Conservation (phyloP, 2,888 invertebrate species). For the Andrena flavipes region DNA sequence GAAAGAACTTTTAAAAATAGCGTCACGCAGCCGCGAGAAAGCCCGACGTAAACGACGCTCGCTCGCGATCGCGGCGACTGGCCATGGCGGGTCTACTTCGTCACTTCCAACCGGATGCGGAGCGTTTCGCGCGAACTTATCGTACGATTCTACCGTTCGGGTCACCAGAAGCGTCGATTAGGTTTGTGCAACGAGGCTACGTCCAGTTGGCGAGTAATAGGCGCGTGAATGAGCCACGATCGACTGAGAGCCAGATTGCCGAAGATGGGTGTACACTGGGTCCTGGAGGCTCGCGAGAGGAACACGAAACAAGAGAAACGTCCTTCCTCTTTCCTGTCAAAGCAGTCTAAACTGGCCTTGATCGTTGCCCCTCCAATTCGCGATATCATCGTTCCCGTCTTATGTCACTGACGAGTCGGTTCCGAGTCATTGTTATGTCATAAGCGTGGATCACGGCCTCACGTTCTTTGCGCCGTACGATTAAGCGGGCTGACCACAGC, state of each 20-base stretch:
- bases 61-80: slow-evolving; percentile 22
- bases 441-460: slow-evolving; percentile 44
- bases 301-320: slow-evolving; percentile 5
- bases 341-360: slow-evolving; percentile 52
- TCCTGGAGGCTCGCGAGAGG: neutral
- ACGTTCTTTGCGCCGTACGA: slow-evolving; percentile 53
- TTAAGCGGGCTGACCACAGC: slow-evolving; percentile 37
- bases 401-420: slow-evolving; percentile 60
- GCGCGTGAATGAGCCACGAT: neutral
- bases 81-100: slow-evolving; percentile 2
- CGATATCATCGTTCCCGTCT: slow-evolving; percentile 55
- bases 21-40: slow-evolving; percentile 9
- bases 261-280: neutral
- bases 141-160: slow-evolving; percentile 12
- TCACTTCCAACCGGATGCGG: slow-evolving; percentile 17
- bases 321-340: slow-evolving; percentile 10
- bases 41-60: neutral
- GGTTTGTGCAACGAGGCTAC: slow-evolving; percentile 31
- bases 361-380: slow-evolving; percentile 35
- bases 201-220: slow-evolving; percentile 9
- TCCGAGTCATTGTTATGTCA: slow-evolving; percentile 64
- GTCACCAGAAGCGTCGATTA: slow-evolving; percentile 15
- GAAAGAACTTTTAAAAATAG: slow-evolving; percentile 19
- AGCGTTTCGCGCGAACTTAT: neutral
- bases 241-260: neutral